These are phyloP conservation scores for Formicarius rufipectus DNA, from an alignment of 2,113 vertebrate species.

Conservation along the genomic window DNA sequence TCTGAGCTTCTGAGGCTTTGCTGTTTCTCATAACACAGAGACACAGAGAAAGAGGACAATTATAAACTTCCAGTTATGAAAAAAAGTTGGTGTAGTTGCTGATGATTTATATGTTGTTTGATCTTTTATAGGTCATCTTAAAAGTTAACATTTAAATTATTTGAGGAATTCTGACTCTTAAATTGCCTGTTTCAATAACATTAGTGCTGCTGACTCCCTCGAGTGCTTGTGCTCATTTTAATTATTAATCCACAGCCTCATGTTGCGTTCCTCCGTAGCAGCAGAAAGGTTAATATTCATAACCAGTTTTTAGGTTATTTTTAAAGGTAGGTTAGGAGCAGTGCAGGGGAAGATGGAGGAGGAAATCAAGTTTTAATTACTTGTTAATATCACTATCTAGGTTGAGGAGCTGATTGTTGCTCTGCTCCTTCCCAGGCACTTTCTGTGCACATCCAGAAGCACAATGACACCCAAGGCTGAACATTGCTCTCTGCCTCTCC, in stretches of 20 bases:
- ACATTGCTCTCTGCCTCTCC: neutral
- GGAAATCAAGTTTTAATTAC: constrained; percentile 34
- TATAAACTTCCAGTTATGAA: constrained; percentile 1
- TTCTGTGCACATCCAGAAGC: neutral
- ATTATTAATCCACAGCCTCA: constrained; percentile 41
- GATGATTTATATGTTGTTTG: constrained; percentile 35
- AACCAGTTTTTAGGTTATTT: neutral
- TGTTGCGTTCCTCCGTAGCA: neutral
- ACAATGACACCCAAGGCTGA: neutral
- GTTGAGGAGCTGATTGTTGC: neutral
- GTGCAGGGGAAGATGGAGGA: neutral
- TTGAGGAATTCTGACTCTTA: constrained; percentile 48
- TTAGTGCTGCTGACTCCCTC: constrained; percentile 17
- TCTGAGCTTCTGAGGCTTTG: neutral
- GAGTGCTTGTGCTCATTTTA: constrained; percentile 33
- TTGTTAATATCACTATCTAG: neutral
- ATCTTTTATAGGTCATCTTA: constrained; percentile 40
- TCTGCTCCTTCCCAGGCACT: neutral
- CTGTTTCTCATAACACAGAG: neutral
- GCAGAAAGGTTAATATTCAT: constrained; percentile 42
- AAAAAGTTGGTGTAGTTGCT: neutral
- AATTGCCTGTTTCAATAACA: constrained; percentile 42
- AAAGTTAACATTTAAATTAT: constrained; percentile 59
- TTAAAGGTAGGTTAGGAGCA: neutral
- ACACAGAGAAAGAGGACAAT: neutral